phyloP scores from a whole-genome alignment of 1,140 invertebrate species.

The Parasteatoda tepidariorum region DNA sequence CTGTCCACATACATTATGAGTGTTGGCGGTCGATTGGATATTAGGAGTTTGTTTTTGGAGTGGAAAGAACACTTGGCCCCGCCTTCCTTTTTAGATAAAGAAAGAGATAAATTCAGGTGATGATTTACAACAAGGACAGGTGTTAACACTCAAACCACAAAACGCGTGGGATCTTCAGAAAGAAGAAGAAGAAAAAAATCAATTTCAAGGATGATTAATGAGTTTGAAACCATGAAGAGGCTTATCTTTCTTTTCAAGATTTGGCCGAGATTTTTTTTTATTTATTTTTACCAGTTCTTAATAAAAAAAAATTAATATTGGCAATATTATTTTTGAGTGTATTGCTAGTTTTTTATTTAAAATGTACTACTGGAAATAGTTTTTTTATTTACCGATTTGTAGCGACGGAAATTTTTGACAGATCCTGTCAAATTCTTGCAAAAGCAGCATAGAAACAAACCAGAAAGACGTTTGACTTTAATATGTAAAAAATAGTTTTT shows the following conservation, averaged over 20 bases:
- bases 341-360: too few relatives aligned
- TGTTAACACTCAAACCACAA: constrained; percentile 42
- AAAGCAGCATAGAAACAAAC: too few relatives aligned
- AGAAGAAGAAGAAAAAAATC: not conserved
- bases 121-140: constrained; percentile 28
- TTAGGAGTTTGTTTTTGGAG: not conserved
- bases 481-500: too few relatives aligned
- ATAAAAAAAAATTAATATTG: too few relatives aligned
- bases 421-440: too few relatives aligned
- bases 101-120: constrained; percentile 1
- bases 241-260: not conserved
- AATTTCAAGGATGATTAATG: constrained; percentile 2
- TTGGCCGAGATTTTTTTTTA: too few relatives aligned
- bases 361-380: too few relatives aligned
- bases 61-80: not conserved
- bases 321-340: too few relatives aligned
- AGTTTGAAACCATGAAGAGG: not conserved
- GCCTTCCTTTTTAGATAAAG: not conserved
- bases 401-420: too few relatives aligned
- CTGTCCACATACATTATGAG: not conserved
- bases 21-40: not conserved
- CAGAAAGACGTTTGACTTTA: too few relatives aligned
- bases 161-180: constrained; percentile 25
- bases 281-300: too few relatives aligned
- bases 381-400: too few relatives aligned